Conservation (phyloP, 1,140 invertebrate species). For the Drosophila kanapiae region DNA sequence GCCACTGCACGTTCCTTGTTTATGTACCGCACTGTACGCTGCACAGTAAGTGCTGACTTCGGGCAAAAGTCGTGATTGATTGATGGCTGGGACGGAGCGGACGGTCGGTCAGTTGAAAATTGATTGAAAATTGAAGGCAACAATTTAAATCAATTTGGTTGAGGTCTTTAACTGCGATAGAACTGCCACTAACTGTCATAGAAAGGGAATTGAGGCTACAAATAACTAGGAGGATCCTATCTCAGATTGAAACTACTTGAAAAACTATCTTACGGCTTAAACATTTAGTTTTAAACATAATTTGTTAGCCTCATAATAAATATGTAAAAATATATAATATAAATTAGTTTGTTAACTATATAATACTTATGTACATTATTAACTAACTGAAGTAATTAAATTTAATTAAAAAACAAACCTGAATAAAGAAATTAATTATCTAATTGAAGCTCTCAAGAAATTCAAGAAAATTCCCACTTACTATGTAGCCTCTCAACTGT, state of each 20-base stretch:
- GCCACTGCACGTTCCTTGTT: slow-evolving; percentile 39
- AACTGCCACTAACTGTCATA: not conserved
- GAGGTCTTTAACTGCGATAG: not conserved
- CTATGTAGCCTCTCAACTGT: not conserved
- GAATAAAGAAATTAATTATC: not conserved
- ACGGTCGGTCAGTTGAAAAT: slow-evolving; percentile 41
- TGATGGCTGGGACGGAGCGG: slow-evolving; percentile 43
- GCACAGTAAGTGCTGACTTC: slow-evolving; percentile 32
- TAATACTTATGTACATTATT: no score
- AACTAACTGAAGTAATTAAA: not conserved
- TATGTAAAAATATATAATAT: no score
- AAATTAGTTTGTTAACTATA: no score
- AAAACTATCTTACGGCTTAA: not conserved
- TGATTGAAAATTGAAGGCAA: slow-evolving; percentile 43
- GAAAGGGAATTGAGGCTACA: not conserved
- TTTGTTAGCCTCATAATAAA: no score
- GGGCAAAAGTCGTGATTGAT: slow-evolving; percentile 64
- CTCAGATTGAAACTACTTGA: not conserved
- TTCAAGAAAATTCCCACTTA: no score
- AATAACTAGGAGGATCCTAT: not conserved
- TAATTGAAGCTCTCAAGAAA: not conserved
- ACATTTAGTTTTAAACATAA: no score
- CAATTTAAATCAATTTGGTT: slow-evolving; percentile 52
- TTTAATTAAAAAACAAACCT: not conserved
- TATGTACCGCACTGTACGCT: slow-evolving; percentile 53